Evolutionary conservation across 2,888 invertebrate genomes (phyloP), one percentile per base, ranked within the genome.

Genomic region (Dione juno): DNA sequence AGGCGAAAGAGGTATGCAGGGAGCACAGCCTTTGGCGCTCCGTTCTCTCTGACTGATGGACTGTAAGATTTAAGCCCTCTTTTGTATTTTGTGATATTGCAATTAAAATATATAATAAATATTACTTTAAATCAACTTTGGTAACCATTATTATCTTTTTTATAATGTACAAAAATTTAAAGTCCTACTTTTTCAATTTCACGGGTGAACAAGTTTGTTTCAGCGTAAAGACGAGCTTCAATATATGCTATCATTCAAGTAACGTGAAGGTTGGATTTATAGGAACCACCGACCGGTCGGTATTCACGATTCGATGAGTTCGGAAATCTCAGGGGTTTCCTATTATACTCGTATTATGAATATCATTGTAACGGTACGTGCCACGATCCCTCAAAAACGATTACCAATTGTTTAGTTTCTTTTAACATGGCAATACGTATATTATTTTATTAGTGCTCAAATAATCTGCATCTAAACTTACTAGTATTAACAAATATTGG

Each of bases 181-280:
- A 87, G 85, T 86, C 86, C 85, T 84, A 37, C 86, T 88, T 84
- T 82, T 84, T 83, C 86, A 89, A 92, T 91, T 90, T 89, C 81
- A 86, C 82, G 87, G 84, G 78, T 89, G 86, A 90, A 88, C 86
- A 84, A 86, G 82, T 89, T 89, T 90, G 87, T 91, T 91, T 90
- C 84, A 85, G 84, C 81, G 85, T 83, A 87, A 87, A 90, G 88
- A 90, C 89, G 86, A 88, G 86, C 88, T 89, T 85, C 87, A 86
- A 84, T 86, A 84, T 88, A 85, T 88, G 87, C 85, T 84, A 87
- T 88, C 86, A 84, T 87, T 89, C 84, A 83, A 87, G 86, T 87
- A 86, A 87, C 83, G 80, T 81, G 81, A 85, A 86, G 86, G 84
- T 87, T 79, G 84, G 84, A 85, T 88, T 89, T 88, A 84, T 85